phyloP scores from a whole-genome alignment of 2,113 vertebrate species.

The Microtus oregoni region DNA sequence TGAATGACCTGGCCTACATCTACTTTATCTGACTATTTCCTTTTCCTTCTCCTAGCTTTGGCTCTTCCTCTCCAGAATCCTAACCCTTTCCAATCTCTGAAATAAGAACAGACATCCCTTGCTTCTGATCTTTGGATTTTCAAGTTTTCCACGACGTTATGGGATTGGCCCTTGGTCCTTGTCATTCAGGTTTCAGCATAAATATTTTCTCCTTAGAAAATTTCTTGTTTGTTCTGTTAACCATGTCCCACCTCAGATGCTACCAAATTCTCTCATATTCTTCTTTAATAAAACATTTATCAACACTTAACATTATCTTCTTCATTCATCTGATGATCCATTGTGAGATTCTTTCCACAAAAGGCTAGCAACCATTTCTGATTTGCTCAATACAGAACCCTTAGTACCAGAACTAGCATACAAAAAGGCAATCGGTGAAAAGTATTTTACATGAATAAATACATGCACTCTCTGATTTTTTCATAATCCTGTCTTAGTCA shows the following conservation, averaged over 20 bases:
- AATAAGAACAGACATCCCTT: neutral
- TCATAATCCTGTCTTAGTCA: neutral
- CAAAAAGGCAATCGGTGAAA: neutral
- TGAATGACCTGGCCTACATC: neutral
- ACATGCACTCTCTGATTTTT: neutral
- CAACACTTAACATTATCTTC: neutral
- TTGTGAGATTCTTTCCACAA: neutral
- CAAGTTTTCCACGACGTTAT: neutral
- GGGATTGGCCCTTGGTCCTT: neutral
- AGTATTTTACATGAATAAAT: neutral
- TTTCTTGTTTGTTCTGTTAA: neutral
- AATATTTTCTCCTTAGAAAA: neutral
- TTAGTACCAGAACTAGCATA: neutral
- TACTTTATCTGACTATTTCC: neutral
- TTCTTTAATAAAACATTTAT: neutral
- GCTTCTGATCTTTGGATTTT: neutral
- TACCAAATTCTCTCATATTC: neutral
- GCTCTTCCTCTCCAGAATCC: neutral
- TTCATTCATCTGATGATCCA: constrained; percentile 5
- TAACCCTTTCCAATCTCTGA: neutral
- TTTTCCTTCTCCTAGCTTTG: neutral
- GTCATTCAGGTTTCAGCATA: neutral
- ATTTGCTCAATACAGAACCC: neutral
- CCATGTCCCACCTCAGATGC: neutral
- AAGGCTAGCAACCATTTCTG: neutral